These are phyloP conservation scores for Crioceris asparagi DNA, from an alignment of 2,888 invertebrate genomes.

Conservation along the genomic window DNA sequence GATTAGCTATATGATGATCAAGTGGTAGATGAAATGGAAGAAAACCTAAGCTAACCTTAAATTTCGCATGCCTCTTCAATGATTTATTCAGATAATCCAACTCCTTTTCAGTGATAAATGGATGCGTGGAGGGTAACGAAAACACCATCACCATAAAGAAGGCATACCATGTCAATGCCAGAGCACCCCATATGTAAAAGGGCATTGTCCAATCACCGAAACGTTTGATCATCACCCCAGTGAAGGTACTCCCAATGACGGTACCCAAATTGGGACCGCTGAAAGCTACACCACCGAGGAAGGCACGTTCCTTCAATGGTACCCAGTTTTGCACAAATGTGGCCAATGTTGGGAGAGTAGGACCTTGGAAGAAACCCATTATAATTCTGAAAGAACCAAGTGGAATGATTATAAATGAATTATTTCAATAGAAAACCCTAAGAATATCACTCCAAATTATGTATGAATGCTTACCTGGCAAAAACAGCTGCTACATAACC, in stretches of 20 bases:
- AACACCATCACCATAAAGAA: constrained; percentile 37
- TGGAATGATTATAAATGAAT: no score
- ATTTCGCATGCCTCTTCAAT: constrained; percentile 1
- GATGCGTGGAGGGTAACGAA: constrained; percentile 48
- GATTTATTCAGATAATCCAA: constrained; percentile 8
- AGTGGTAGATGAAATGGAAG: no score
- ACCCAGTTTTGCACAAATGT: constrained; percentile 61
- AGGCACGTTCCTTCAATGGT: constrained; percentile 60
- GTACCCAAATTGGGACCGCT: constrained; percentile 64
- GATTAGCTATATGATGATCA: no score
- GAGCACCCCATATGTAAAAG: constrained; percentile 67
- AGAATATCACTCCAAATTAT: no score
- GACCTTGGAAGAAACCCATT: constrained; percentile 61
- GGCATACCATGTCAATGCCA: constrained; percentile 58
- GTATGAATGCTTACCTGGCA: no score
- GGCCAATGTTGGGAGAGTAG: constrained; percentile 50
- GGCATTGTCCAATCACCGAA: constrained; percentile 56
- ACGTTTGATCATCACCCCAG: constrained; percentile 24
- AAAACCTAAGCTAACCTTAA: no score
- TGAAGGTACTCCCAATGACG: constrained; percentile 50
- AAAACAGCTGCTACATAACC: constrained; percentile 57
- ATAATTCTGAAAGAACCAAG: no score
- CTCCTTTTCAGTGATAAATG: constrained; percentile 17
- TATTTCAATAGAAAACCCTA: no score
- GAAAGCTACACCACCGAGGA: constrained; percentile 65